These are phyloP conservation scores for Amphipoea lucens DNA, from an alignment of 2,888 invertebrate species.

Conservation along the genomic window DNA sequence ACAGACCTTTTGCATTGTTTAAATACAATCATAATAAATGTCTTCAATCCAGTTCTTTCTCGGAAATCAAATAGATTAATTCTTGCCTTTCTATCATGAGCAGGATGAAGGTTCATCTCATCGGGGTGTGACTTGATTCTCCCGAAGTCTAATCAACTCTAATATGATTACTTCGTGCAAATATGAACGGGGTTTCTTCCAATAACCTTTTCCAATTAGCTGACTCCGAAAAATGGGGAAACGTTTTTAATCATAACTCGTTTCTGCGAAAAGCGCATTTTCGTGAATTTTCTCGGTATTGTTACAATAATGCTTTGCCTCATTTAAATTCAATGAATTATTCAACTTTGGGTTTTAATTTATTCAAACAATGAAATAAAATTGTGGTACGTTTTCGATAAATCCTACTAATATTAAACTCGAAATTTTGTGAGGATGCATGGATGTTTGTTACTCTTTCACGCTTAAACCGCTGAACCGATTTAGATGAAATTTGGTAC, in stretches of 20 bases:
- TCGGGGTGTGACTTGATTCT: conserved; percentile 23
- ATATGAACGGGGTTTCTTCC: conserved; percentile 23
- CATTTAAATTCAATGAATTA: no score
- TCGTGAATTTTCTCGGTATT: neutral
- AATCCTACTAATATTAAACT: no score
- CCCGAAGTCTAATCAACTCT: conserved; percentile 20
- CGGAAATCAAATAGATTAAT: conserved; percentile 27
- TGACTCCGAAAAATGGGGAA: neutral
- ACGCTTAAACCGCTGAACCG: no score
- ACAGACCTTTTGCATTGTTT: neutral
- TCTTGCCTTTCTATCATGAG: neutral
- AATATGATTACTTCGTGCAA: conserved; percentile 37
- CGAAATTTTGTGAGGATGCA: no score
- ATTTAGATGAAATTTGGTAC: no score
- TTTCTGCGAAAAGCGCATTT: neutral
- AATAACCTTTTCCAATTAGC: conserved; percentile 41
- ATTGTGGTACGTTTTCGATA: no score
- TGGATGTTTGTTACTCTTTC: no score
- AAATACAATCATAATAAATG: neutral
- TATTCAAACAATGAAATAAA: no score
- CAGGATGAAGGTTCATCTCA: conserved; percentile 23
- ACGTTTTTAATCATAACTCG: neutral
- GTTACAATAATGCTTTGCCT: neutral
- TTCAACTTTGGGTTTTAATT: no score
- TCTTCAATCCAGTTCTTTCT: neutral